Base-by-base conservation (phyloP, 1,140 invertebrate genomes). In the Geopemphigus sp. region DNA sequence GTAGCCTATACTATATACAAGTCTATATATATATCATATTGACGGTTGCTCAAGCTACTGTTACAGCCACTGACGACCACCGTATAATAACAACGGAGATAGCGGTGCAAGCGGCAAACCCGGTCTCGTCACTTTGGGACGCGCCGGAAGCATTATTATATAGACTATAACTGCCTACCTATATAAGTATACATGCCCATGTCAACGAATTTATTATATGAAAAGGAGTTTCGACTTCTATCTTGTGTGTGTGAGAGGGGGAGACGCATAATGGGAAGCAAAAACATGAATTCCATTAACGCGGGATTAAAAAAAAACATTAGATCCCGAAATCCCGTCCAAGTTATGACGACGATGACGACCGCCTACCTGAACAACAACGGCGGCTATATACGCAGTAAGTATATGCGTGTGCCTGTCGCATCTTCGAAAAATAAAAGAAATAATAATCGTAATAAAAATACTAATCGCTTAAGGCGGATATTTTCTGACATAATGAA, bases 241-340 rank as follows among this genome's bases (percentile, higher is more conserved):
- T n/a, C n/a, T n/a, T n/a, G 32, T 39, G 32, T 8, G 32, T 8
- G 3, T 39, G 32, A 4, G 32, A 17, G 14, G 6, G 57, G 26
- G 15, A 26, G 57, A 61, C 39, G 57, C 61, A 57, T 29, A 24
- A 59, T 61, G 74, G 22, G 57, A 78, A 39, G 45, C 57, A 6
- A 63, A 78, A 78, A 78, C 57, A 78, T 57, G 57, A 78, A 76
- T 78, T 78, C 74, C 74, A 78, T 78, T 63, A 78, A 72, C 64
- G n/a, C 26, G 29, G 57, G 57, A 63, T 50, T 63, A 76, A 57
- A 26, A n/a, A 63, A 61, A 63, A 29, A 59, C 32, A 63, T 39
- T 1, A 39, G 22, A 26, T 61, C 74, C 57, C 32, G 45, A 63
- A 78, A 78, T 63, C 57, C 74, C 57, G 74, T 63, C 74, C 22